A percentile compares a stretch with the other conserved stretches of the same genome.
phyloP scores from a whole-genome alignment of 1,140 invertebrate genomes.

The Drosophila arawakana region DNA sequence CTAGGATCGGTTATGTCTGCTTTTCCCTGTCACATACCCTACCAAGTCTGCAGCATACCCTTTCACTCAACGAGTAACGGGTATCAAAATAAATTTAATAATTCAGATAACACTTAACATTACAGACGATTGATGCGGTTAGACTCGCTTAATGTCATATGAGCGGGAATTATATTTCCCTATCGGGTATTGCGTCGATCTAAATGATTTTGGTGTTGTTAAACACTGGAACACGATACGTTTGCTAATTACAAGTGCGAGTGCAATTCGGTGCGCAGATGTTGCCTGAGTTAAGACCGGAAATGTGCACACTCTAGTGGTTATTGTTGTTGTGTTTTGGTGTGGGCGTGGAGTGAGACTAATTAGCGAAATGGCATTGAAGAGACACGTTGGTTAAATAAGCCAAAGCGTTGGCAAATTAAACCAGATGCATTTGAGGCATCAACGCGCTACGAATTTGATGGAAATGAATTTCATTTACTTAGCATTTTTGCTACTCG shows the following conservation, averaged over 20 bases:
- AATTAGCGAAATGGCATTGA: constrained; percentile 30
- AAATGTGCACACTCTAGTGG: constrained; percentile 8
- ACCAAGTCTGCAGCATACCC: too few relatives aligned
- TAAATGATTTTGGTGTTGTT: background rate
- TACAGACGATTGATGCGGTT: background rate
- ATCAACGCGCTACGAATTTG: background rate
- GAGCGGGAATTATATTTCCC: too few relatives aligned
- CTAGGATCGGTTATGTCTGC: too few relatives aligned
- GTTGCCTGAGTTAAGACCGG: constrained; percentile 28
- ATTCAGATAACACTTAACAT: background rate
- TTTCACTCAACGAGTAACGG: too few relatives aligned
- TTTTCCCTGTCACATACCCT: too few relatives aligned
- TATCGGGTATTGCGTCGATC: background rate
- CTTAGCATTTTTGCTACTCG: constrained; percentile 10
- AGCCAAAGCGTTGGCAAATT: background rate
- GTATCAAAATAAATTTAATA: background rate
- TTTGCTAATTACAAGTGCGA: constrained; percentile 5
- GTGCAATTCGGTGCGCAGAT: constrained; percentile 3
- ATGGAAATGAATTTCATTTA: constrained; percentile 17
- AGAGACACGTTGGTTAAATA: constrained; percentile 22
- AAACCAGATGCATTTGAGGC: background rate
- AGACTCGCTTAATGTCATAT: background rate
- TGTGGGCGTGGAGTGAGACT: background rate
- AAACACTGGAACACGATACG: background rate
- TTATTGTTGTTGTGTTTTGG: constrained; percentile 15